A percentile compares a stretch with the other conserved stretches of the same genome.
These are phyloP conservation scores for Apodemia duryi DNA, from an alignment of 2,888 invertebrate genomes.

Conservation along the genomic window DNA sequence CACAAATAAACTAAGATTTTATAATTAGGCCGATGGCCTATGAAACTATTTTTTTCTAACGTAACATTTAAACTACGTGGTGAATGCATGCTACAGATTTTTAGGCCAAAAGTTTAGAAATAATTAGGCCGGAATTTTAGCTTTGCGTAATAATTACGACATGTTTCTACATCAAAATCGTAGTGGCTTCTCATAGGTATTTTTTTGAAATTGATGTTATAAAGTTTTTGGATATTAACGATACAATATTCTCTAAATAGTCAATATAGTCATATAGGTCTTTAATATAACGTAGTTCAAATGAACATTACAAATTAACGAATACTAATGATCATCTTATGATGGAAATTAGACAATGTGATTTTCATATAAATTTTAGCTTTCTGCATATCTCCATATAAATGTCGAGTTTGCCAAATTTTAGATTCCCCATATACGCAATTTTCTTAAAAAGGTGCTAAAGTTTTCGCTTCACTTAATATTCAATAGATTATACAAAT, in stretches of 20 bases:
- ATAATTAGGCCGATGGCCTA: conserved; percentile 62
- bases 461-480: no score
- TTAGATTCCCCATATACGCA: no score
- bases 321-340: no score
- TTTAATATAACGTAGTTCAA: background rate
- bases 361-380: no score
- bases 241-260: background rate
- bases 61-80: conserved; percentile 68
- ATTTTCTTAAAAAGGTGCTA: no score
- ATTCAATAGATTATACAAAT: no score
- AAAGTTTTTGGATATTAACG: background rate
- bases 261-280: background rate
- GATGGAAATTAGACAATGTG: no score
- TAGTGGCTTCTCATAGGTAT: background rate
- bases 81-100: conserved; percentile 3
- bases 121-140: background rate
- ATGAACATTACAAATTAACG: background rate
- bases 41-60: conserved; percentile 57
- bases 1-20: conserved; percentile 76
- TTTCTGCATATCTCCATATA: no score
- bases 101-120: conserved; percentile 3
- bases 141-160: no score
- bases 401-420: no score
- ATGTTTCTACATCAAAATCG: background rate
- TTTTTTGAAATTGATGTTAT: background rate